A percentile compares a stretch with the other conserved stretches of the same genome.
phyloP scores from a whole-genome alignment of 2,888 invertebrate genomes.

The Andrena bicolor region DNA sequence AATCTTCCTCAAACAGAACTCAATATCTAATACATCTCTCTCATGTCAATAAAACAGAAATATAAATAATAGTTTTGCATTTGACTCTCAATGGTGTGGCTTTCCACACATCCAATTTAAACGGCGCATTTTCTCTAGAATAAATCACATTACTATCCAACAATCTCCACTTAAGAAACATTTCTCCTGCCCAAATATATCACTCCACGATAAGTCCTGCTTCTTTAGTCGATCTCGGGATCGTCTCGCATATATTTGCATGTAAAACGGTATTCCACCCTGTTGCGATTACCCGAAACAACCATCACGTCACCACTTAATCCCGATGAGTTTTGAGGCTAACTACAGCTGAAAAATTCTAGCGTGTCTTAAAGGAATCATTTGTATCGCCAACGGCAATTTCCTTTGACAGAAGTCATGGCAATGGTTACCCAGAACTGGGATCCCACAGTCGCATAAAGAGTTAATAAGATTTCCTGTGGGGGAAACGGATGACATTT shows the following conservation, averaged over 20 bases:
- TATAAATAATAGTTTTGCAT: not conserved
- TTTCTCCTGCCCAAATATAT: slow-evolving; percentile 29
- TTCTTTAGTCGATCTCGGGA: slow-evolving; percentile 56
- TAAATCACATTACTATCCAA: slow-evolving; percentile 47
- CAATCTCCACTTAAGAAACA: slow-evolving; percentile 56
- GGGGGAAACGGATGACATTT: not conserved
- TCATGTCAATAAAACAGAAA: not conserved
- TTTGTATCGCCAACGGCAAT: not conserved
- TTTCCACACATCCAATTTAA: not conserved
- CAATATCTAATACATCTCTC: not conserved
- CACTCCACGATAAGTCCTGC: slow-evolving; percentile 39
- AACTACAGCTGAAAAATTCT: not conserved
- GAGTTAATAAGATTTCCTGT: not conserved
- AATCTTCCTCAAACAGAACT: not conserved
- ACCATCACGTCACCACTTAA: slow-evolving; percentile 6
- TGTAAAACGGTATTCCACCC: slow-evolving; percentile 53
- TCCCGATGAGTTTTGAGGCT: not conserved
- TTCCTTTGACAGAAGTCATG: not conserved
- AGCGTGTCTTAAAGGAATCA: too few relatives aligned
- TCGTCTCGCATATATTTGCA: slow-evolving; percentile 56
- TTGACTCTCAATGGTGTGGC: not conserved
- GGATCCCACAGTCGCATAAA: not conserved
- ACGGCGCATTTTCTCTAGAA: slow-evolving; percentile 13
- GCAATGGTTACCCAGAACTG: not conserved
- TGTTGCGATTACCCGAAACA: slow-evolving; percentile 39